A percentile compares a stretch with the other conserved stretches of the same genome.
Conservation (phyloP, 1,140 invertebrate genomes). For the Sminthurinus signatus region DNA sequence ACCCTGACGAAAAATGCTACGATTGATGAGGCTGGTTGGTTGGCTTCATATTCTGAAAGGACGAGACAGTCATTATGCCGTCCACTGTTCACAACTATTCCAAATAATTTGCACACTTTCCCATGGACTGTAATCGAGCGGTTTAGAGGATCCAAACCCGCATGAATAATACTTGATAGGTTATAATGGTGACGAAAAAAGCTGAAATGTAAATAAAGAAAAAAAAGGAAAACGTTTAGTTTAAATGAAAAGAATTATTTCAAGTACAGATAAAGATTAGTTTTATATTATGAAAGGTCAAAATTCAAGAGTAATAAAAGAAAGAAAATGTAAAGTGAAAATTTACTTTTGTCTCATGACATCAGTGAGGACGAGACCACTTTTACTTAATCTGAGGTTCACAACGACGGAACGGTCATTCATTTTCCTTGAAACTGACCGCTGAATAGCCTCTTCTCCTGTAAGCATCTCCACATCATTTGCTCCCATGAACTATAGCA, state of each 20-base stretch:
- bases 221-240: not conserved
- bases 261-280: no score
- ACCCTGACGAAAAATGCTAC: conserved; percentile 37
- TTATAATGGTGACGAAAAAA: conserved; percentile 18
- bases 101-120: conserved; percentile 28
- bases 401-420: conserved; percentile 22
- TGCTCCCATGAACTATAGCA: conserved; percentile 23
- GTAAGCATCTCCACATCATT: conserved; percentile 35
- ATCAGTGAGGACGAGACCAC: conserved; percentile 38
- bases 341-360: conserved; percentile 33
- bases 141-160: conserved; percentile 21
- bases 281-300: not conserved
- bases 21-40: conserved; percentile 38
- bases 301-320: not conserved
- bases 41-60: conserved; percentile 34
- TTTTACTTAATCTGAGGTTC: conserved; percentile 31
- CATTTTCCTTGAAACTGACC: conserved; percentile 11
- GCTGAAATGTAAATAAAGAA: not conserved
- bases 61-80: conserved; percentile 18
- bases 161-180: conserved; percentile 29
- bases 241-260: not conserved
- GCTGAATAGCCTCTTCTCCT: conserved; percentile 29
- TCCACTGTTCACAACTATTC: conserved; percentile 7
- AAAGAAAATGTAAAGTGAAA: not conserved
- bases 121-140: conserved; percentile 22